phyloP scores from a whole-genome alignment of 2,888 invertebrate genomes.

The Chrysina gloriosa region DNA sequence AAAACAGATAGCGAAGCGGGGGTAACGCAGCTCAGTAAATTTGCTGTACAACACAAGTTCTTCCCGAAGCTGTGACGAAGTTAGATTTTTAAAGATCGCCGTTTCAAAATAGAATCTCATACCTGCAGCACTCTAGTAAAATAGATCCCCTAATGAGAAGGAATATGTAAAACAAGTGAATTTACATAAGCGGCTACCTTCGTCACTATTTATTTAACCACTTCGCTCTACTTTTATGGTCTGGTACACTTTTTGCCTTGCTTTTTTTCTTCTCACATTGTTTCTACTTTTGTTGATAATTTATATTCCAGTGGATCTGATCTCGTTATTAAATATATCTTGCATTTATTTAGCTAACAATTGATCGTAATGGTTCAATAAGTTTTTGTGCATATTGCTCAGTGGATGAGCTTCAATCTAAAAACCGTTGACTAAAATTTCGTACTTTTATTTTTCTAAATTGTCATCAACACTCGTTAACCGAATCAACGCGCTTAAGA shows the following conservation, averaged over 20 bases:
- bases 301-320: background rate
- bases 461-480: no score
- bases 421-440: no score
- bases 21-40: background rate
- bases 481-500: no score
- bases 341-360: background rate
- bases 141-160: conserved; percentile 52
- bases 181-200: conserved; percentile 45
- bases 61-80: background rate
- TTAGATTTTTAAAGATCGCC: conserved; percentile 24
- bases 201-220: conserved; percentile 36
- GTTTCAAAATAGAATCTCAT: conserved; percentile 23
- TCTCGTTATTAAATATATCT: background rate
- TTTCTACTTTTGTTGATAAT: conserved; percentile 11
- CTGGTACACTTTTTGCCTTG: conserved; percentile 37
- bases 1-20: conserved; percentile 29
- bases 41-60: background rate
- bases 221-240: conserved; percentile 39
- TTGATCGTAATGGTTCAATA: no score
- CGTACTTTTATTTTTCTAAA: no score
- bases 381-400: no score
- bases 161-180: conserved; percentile 53
- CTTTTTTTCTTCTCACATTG: conserved; percentile 17
- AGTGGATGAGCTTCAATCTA: no score
- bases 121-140: conserved; percentile 46